phyloP scores from a whole-genome alignment of 2,888 invertebrate genomes.

The Torymus tubicola region DNA sequence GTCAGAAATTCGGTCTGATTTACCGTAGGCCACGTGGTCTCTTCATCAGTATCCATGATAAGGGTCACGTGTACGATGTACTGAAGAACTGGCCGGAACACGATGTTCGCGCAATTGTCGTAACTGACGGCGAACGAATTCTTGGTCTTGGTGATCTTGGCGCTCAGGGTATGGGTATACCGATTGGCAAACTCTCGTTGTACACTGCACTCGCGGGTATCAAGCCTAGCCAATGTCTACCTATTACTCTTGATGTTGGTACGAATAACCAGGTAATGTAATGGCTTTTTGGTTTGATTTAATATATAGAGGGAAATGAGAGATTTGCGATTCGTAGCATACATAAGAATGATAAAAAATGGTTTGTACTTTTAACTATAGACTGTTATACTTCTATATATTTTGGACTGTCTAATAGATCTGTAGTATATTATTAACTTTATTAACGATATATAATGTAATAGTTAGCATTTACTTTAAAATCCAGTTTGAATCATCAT shows the following conservation, averaged over 20 bases:
- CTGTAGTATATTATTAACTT: too few relatives aligned
- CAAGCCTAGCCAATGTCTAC: constrained; percentile 95
- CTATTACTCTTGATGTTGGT: constrained; percentile 95
- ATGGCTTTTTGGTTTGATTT: too few relatives aligned
- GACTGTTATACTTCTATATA: too few relatives aligned
- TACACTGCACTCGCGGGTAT: constrained; percentile 98
- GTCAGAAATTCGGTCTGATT: constrained; percentile 96
- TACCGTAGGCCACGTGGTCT: constrained; percentile 94
- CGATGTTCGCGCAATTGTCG: constrained; percentile 92
- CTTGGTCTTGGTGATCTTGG: constrained; percentile 98
- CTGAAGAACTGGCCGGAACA: constrained; percentile 95
- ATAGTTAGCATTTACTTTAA: too few relatives aligned
- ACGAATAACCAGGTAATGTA: constrained; percentile 85
- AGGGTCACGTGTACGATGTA: constrained; percentile 95
- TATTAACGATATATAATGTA: too few relatives aligned
- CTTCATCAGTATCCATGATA: constrained; percentile 97
- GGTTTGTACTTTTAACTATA: too few relatives aligned
- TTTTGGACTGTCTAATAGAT: too few relatives aligned
- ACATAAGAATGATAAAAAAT: too few relatives aligned
- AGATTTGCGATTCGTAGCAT: too few relatives aligned
- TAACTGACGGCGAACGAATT: constrained; percentile 99
- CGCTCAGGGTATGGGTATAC: constrained; percentile 99
- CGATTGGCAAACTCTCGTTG: constrained; percentile 96
- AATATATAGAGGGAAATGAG: too few relatives aligned
- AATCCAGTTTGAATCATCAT: too few relatives aligned